These are phyloP conservation scores for Puma concolor DNA, from an alignment of 2,113 vertebrate genomes.

Conservation along the genomic window DNA sequence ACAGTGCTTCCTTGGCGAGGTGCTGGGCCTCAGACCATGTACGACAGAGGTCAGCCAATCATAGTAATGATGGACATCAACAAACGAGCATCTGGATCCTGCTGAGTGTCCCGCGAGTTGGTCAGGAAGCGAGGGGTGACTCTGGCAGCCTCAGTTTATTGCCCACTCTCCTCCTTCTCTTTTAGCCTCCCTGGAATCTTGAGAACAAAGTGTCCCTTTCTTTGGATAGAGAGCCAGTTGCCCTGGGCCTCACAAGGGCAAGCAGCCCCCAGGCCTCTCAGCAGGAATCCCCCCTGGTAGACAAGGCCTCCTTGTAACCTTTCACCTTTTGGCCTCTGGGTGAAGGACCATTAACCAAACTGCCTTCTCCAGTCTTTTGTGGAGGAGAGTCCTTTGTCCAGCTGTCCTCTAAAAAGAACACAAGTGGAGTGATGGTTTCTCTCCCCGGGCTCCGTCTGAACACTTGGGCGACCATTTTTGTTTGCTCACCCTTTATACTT, in stretches of 20 bases:
- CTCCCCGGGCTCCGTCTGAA: neutral
- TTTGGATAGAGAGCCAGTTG: conserved; percentile 1
- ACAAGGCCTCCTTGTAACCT: conserved; percentile 68
- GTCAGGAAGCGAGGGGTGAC: neutral
- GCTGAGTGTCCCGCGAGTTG: neutral
- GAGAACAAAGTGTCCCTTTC: conserved; percentile 70
- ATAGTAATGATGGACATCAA: rapidly evolving
- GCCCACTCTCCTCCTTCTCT: neutral
- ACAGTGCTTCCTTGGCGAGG: neutral
- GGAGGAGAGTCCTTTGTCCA: conserved; percentile 50
- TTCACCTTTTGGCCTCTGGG: conserved; percentile 72
- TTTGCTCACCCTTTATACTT: neutral
- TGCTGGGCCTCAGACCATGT: neutral
- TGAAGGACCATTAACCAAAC: conserved; percentile 79
- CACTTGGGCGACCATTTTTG: neutral
- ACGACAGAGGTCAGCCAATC: too few relatives aligned
- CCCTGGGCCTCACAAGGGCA: conserved; percentile 22
- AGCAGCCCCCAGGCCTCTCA: conserved; percentile 38
- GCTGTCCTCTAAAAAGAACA: conserved; percentile 62
- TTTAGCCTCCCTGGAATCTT: neutral
- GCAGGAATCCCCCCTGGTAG: conserved; percentile 26
- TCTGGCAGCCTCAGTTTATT: neutral
- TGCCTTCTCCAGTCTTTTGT: conserved; percentile 69
- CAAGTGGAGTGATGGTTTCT: neutral
- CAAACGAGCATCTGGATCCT: neutral